Conservation (phyloP, 2,797 vertebrate species). For the Mus spretus region DNA sequence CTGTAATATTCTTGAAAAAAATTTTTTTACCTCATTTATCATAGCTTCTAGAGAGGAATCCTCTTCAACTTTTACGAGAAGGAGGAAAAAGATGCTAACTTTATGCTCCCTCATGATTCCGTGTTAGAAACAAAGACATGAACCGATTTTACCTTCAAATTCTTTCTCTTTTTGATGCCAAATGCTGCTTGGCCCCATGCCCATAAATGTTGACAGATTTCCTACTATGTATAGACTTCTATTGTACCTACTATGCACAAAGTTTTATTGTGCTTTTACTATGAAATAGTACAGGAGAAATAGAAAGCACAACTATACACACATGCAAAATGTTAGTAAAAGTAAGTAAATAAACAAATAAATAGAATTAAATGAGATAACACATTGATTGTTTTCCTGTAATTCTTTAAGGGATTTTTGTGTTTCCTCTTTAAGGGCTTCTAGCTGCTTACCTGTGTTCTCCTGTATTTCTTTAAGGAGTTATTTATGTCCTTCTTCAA, state of each 20-base stretch:
- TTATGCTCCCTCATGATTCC: background rate
- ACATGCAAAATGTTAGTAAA: background rate
- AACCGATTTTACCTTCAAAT: background rate
- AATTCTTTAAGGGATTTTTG: too few relatives aligned
- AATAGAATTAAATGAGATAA: background rate
- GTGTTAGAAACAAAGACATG: background rate
- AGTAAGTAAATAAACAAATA: too few relatives aligned
- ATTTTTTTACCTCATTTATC: background rate
- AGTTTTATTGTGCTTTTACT: background rate
- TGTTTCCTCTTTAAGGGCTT: too few relatives aligned
- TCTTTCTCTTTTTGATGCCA: background rate
- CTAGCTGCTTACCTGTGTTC: too few relatives aligned
- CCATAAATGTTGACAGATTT: background rate
- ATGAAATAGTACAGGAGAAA: background rate
- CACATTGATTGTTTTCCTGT: background rate
- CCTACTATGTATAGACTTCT: background rate
- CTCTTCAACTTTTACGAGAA: background rate
- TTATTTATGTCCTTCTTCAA: too few relatives aligned
- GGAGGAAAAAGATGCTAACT: background rate
- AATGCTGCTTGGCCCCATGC: background rate
- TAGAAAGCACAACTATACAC: background rate
- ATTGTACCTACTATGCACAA: background rate
- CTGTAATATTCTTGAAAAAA: background rate
- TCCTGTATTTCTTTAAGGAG: too few relatives aligned
- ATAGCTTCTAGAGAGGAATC: slow-evolving; percentile 3